These are phyloP conservation scores for Sciaenops ocellatus DNA, from an alignment of 2,797 vertebrate species.

Conservation along the genomic window DNA sequence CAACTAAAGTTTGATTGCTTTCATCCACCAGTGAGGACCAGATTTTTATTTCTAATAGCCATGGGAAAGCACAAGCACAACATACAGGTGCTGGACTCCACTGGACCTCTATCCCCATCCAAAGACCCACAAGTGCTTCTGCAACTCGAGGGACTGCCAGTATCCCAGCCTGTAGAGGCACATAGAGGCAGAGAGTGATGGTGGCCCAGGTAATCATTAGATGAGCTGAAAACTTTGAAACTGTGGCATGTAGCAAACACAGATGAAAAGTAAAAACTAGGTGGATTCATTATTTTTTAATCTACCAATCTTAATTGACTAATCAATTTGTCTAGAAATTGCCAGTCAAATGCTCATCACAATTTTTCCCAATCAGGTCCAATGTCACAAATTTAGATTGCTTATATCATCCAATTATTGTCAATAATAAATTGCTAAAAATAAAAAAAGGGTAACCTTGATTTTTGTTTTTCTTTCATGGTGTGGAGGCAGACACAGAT, in stretches of 20 bases:
- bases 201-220: constrained; percentile 91
- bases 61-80: constrained; percentile 79
- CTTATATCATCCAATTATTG: no score
- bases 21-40: background rate
- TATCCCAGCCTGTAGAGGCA: constrained; percentile 83
- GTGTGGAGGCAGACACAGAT: constrained; percentile 78
- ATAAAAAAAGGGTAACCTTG: constrained; percentile 53
- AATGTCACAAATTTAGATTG: no score
- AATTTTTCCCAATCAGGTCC: no score
- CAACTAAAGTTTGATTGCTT: background rate
- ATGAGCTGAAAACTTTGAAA: no score
- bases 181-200: constrained; percentile 95
- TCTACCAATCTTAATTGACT: no score
- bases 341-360: no score
- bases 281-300: no score
- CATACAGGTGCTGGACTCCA: constrained; percentile 59
- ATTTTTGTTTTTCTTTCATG: constrained; percentile 70
- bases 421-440: no score
- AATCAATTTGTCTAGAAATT: no score
- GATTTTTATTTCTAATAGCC: background rate
- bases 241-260: no score
- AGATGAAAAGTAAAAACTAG: no score
- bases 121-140: constrained; percentile 92
- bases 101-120: constrained; percentile 41
- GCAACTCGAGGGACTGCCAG: constrained; percentile 94